A percentile compares a stretch with the other conserved stretches of the same genome.
phyloP scores from a whole-genome alignment of 2,113 vertebrate genomes.

The Vulpes ferrilata region DNA sequence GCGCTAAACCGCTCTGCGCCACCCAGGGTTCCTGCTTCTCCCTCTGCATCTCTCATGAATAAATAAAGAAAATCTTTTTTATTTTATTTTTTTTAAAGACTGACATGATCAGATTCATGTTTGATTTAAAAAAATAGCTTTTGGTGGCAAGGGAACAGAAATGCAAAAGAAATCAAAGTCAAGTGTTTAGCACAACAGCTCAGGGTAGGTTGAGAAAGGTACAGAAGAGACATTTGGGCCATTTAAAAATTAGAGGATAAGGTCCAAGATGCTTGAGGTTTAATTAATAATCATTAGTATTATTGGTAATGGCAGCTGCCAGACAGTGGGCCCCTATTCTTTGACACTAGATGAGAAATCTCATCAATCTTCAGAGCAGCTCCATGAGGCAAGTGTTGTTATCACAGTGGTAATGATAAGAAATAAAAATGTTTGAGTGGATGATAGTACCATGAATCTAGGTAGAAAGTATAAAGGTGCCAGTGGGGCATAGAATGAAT shows the following conservation, averaged over 20 bases:
- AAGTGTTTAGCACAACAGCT: not conserved
- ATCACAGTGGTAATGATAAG: constrained; percentile 41
- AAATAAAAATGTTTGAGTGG: constrained; percentile 17
- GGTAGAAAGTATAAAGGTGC: not conserved
- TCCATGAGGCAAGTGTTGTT: constrained; percentile 32
- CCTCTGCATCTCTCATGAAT: too few relatives aligned
- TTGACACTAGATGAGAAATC: constrained; percentile 47
- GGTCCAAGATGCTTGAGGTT: not conserved
- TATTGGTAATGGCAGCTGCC: constrained; percentile 50
- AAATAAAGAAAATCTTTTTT: too few relatives aligned
- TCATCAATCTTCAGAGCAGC: constrained; percentile 61
- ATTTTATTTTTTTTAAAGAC: too few relatives aligned
- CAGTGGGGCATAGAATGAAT: not conserved
- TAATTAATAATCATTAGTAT: constrained; percentile 63
- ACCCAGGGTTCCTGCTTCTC: too few relatives aligned
- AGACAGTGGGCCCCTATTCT: not conserved
- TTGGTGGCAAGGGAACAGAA: not conserved
- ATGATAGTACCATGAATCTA: not conserved
- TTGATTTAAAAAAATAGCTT: not conserved
- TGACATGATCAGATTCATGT: not conserved
- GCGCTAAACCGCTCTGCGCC: too few relatives aligned
- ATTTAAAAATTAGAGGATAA: constrained; percentile 43
- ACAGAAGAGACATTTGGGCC: constrained; percentile 6
- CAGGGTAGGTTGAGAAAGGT: not conserved
- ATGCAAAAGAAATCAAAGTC: not conserved